Conservation (phyloP, 2,797 vertebrate genomes). For the Centropyge bicolor region DNA sequence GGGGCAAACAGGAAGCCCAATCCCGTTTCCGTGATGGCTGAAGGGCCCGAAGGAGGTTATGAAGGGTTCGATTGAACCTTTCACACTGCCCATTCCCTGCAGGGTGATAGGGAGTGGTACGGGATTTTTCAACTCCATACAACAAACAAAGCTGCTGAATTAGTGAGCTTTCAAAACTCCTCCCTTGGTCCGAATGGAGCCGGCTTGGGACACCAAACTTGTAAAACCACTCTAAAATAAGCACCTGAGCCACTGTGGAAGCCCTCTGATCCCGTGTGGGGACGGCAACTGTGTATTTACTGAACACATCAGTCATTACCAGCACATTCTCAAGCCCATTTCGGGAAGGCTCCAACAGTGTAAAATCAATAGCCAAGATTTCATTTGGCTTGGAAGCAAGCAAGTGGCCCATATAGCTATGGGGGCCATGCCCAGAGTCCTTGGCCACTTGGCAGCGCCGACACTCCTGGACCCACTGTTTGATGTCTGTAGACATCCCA, state of each 20-base stretch:
- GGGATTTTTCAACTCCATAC: background rate
- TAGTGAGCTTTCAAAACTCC: background rate
- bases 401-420: too few species aligned
- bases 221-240: too few species aligned
- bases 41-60: background rate
- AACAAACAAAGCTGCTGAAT: background rate
- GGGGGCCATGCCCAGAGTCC: too few species aligned
- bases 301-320: background rate
- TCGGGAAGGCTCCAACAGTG: accelerated
- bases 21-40: background rate
- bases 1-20: background rate
- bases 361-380: background rate
- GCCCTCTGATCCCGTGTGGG: background rate
- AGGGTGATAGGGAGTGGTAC: too few species aligned
- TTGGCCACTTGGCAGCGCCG: too few species aligned
- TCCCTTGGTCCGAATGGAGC: background rate
- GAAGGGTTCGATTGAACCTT: background rate
- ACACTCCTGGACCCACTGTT: too few species aligned
- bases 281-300: background rate
- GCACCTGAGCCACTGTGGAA: background rate
- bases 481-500: too few species aligned
- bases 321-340: background rate
- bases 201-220: background rate
- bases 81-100: background rate
- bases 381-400: background rate